phyloP scores from a whole-genome alignment of 92 coral and sea anemone species.

The Siderastrea siderea region DNA sequence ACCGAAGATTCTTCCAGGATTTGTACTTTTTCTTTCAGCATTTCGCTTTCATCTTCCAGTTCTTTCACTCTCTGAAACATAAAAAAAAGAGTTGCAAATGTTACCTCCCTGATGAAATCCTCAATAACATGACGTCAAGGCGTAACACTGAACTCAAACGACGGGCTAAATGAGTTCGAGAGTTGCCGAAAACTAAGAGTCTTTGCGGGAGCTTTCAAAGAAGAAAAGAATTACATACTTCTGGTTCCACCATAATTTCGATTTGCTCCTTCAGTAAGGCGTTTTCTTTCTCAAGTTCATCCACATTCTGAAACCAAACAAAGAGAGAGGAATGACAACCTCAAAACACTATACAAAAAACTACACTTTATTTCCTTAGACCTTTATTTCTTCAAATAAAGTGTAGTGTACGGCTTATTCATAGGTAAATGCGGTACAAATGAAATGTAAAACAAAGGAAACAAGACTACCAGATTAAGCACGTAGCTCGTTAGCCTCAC shows the following conservation, averaged over 20 bases:
- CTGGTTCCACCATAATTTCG: constrained; percentile 24
- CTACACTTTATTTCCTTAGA: too few species aligned
- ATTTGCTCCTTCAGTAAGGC: constrained; percentile 46
- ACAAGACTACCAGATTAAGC: too few species aligned
- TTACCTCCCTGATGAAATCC: neutral
- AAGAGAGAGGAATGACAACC: neutral
- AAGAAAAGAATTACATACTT: constrained; percentile 3
- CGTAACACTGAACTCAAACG: neutral
- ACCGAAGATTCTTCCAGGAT: constrained; percentile 57
- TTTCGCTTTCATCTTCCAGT: constrained; percentile 65
- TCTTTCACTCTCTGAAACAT: constrained; percentile 51
- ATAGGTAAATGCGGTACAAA: too few species aligned
- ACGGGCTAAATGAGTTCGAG: neutral
- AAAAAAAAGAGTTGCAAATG: neutral
- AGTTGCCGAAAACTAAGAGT: neutral
- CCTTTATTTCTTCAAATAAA: too few species aligned
- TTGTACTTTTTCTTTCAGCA: constrained; percentile 47
- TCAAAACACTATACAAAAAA: too few species aligned
- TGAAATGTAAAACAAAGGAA: too few species aligned
- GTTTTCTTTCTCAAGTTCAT: constrained; percentile 66
- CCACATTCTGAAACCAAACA: constrained; percentile 4
- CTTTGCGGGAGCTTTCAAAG: neutral
- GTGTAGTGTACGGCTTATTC: too few species aligned
- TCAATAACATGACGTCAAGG: neutral
- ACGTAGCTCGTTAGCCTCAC: neutral